A percentile compares a stretch with the other conserved stretches of the same genome.
Evolutionary conservation across 2,888 invertebrate genomes (phyloP).

Genomic region (Cryptocephalus primarius): DNA sequence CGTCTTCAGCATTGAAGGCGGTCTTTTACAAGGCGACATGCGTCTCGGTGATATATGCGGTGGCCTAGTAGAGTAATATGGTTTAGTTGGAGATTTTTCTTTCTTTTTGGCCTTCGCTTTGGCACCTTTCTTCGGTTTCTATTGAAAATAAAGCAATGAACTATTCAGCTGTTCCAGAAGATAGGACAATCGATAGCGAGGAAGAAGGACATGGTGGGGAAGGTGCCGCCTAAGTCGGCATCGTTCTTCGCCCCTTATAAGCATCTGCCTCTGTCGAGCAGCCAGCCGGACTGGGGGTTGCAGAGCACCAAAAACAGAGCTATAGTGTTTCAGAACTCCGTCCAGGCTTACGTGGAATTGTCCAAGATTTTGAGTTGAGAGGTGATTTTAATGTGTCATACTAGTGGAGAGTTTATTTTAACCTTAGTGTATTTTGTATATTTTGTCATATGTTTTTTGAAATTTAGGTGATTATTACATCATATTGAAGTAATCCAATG

Average conservation of each 20-base stretch:
- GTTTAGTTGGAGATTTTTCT: conserved; percentile 13
- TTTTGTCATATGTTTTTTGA: too few relatives aligned
- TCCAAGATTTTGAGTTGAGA: background rate
- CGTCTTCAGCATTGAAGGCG: conserved; percentile 3
- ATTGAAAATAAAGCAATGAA: too few relatives aligned
- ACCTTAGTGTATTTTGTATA: too few relatives aligned
- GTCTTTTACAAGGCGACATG: conserved; percentile 4
- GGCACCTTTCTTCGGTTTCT: background rate
- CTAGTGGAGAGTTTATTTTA: too few relatives aligned
- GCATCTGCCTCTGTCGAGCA: conserved; percentile 21
- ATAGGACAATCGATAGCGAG: conserved; percentile 24
- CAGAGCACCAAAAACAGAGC: background rate
- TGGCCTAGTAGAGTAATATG: conserved; percentile 8
- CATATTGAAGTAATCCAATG: too few relatives aligned
- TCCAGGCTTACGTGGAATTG: background rate
- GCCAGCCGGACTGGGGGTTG: conserved; percentile 31
- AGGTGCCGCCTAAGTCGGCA: conserved; percentile 10
- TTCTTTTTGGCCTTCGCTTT: conserved; percentile 2
- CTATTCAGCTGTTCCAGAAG: conserved; percentile 20
- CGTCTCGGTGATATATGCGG: conserved; percentile 9
- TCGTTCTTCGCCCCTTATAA: conserved; percentile 19
- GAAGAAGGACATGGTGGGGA: conserved; percentile 29
- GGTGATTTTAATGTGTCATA: too few relatives aligned
- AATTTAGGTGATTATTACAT: too few relatives aligned
- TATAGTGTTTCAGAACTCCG: background rate